Evolutionary conservation across 2,888 invertebrate genomes (phyloP), one percentile per base, ranked within the genome.

Genomic region (Drosophila algonquin): DNA sequence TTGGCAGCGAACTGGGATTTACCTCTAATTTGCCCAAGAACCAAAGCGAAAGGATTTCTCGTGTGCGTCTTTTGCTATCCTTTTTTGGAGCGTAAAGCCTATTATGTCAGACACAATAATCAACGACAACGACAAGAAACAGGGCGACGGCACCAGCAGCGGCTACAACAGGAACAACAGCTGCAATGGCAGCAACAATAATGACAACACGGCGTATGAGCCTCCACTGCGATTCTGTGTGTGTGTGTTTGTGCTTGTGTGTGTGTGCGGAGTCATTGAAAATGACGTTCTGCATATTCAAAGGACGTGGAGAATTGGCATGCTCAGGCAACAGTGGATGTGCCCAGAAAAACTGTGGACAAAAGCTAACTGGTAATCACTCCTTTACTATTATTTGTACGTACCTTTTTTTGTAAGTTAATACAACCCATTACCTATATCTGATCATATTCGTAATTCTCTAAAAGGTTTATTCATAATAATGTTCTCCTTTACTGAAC

Each of bases 71-170:
- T 54, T 62, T 61, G 32, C 56, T 70, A 64, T 68, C 57, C 57
- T 65, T 85, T 87, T 86, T 88, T 85, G 77, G 79, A 86, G 85
- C 87, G 84, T 80, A 85, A 85, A 85, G 85, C 88, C 88, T 85
- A 85, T 85, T 85, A 85, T 80, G 88, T 86, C 88, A 88, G 88
- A 88, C 85, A 85, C 85, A 85, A 86, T 85, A 88, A 83, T 86
- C 88, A 88, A 86, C 85, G 86, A 82, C 69, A 88, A 83, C 85
- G 86, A 82, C 69, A 64, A 74, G 72, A 74, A 40, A 61, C 75
- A 61, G 58, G 72, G 70, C 75, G 76, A 68, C 77, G 72, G 61
- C 75, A 59, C 52, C 61, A 59, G 47, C 56, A 56, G 57, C 73
- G 63, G 40, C 56, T 50, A 24, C 8, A 24, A 12, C 18, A 47